Conservation (phyloP, 35 echinoderm and acorn worm species). For the Stichopus chloronotus region DNA sequence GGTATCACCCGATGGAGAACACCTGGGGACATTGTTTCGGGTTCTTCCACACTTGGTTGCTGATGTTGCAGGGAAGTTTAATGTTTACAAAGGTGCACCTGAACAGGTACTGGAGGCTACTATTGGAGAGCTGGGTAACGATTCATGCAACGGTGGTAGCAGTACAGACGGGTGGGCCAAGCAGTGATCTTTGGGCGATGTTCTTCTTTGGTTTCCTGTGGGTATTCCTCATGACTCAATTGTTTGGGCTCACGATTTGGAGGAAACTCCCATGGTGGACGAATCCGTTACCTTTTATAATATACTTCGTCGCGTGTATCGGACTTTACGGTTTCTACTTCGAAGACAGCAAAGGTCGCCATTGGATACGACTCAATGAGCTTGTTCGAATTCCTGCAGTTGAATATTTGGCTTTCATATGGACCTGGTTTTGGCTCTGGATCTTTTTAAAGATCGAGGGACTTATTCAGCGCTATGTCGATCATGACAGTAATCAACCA, state of each 20-base stretch:
- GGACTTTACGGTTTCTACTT: conserved; percentile 67
- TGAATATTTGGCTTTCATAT: conserved; percentile 70
- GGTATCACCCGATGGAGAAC: conserved; percentile 98
- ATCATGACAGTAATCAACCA: neutral
- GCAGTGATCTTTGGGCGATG: conserved; percentile 78
- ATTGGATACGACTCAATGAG: conserved; percentile 78
- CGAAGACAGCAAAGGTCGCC: conserved; percentile 62
- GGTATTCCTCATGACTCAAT: conserved; percentile 79
- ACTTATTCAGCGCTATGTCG: neutral
- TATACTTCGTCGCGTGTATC: conserved; percentile 51
- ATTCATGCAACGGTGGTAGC: conserved; percentile 83
- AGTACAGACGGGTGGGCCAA: conserved; percentile 79
- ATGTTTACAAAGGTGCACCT: conserved; percentile 90
- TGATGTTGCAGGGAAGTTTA: conserved; percentile 92
- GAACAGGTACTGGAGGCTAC: conserved; percentile 85
- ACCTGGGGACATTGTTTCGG: conserved; percentile 84
- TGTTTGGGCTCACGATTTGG: conserved; percentile 85
- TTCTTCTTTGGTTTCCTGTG: conserved; percentile 92
- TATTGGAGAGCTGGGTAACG: conserved; percentile 81
- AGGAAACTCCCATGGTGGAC: conserved; percentile 70
- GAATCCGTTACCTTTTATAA: conserved; percentile 52
- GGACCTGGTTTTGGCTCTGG: conserved; percentile 72
- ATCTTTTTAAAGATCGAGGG: conserved; percentile 68
- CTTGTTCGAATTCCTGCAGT: conserved; percentile 74
- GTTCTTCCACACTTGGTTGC: conserved; percentile 82